These are phyloP conservation scores for Hybognathus amarus DNA, from an alignment of 2,797 vertebrate species.

Conservation along the genomic window DNA sequence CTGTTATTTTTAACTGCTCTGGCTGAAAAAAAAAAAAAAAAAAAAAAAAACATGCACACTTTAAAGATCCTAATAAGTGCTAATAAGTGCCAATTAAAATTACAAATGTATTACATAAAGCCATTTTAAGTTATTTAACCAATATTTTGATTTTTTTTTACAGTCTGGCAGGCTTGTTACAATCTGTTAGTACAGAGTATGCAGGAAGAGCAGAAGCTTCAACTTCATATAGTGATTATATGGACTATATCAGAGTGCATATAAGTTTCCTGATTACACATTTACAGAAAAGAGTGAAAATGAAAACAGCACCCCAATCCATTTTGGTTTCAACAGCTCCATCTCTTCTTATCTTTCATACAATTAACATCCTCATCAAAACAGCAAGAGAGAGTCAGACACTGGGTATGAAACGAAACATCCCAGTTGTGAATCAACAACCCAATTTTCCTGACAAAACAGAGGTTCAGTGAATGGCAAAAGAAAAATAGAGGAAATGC, in stretches of 20 bases:
- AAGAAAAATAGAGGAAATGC: conserved; percentile 14
- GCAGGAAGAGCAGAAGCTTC: background rate
- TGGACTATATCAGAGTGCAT: background rate
- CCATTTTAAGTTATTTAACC: background rate
- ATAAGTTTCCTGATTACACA: conserved; percentile 13
- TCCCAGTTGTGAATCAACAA: conserved; percentile 40
- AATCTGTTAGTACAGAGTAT: background rate
- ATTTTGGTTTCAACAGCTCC: background rate
- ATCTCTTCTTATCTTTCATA: conserved; percentile 9
- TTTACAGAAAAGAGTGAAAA: conserved; percentile 22
- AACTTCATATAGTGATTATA: too few relatives aligned
- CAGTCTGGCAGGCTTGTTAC: background rate
- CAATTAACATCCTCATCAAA: conserved; percentile 19
- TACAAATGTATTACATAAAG: background rate
- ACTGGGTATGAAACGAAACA: conserved; percentile 25
- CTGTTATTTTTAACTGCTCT: too few relatives aligned
- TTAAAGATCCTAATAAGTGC: too few relatives aligned
- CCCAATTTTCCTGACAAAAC: conserved; percentile 40
- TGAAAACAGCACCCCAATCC: conserved; percentile 22
- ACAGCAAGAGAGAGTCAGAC: conserved; percentile 1
- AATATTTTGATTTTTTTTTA: background rate
- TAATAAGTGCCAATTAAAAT: too few relatives aligned
- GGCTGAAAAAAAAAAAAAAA: too few relatives aligned
- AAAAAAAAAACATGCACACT: too few relatives aligned
- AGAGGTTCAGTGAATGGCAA: conserved; percentile 10